Base-by-base conservation (phyloP, 2,797 vertebrate species). In the Psittacula echo region DNA sequence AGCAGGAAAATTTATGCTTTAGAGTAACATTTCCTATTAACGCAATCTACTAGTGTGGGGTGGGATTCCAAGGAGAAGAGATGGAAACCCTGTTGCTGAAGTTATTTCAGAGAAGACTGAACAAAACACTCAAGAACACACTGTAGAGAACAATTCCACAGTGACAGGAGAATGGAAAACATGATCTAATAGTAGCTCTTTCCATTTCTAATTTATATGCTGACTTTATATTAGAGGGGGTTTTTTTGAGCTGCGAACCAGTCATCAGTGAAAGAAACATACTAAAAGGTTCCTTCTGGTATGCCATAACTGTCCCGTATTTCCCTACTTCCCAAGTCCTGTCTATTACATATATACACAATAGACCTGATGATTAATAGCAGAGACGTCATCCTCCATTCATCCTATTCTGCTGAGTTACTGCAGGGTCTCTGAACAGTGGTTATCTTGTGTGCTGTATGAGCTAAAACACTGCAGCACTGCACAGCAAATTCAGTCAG, bases 1-100 rank as follows among this genome's bases (percentile, higher is more conserved):
- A 92, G n/a, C 45, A 89, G 58, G 41, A 93, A 95, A 75, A 95
- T 81, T 91, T 83, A 93, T 92, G 70, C 30, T 95, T 91, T 72
- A 81, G 65, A 87, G 66, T 78, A 96, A 94, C 34, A 79, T 94
- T 92, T 91, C 76, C 68, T 96, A 67, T 85, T 92, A 96, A 62
- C 0, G 2, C 85, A 73, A 79, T 90, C 82, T 89, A 62, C 92
- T 97, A 93, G 83, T 24, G 82, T 85, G 45, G 62, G 76, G 42
- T 93, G 88, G 81, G 65, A 94, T 90, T 96, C 91, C 76, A 76
- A 81, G 27, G 60, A 87, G 56, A 90, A 83, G 48, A 67, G 61
- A 30, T 78, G 76, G 90, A 90, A 95, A 90, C 22, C 47, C 61
- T 54, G 37, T 90, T 64, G 70, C 77, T 68, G 73, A 90, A 91